Evolutionary conservation across 2,888 invertebrate genomes (phyloP).

Genomic region (Torymus tubicola): DNA sequence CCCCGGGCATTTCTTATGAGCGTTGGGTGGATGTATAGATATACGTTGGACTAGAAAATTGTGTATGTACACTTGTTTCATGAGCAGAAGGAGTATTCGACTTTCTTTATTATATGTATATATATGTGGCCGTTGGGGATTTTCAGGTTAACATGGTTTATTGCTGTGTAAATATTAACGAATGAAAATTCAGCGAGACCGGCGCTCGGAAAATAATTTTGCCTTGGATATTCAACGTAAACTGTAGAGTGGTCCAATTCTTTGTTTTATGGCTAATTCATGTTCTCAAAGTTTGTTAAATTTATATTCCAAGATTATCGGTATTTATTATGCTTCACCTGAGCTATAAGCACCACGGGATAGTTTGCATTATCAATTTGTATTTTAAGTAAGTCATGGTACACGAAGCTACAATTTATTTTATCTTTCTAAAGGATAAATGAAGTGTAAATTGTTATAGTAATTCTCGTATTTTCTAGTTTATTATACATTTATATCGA

Average conservation of each 20-base stretch:
- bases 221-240: not conserved
- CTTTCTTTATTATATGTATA: slow-evolving; percentile 19
- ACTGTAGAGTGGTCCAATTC: not conserved
- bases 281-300: too few species aligned
- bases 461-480: too few species aligned
- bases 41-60: slow-evolving; percentile 23
- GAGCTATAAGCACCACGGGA: too few species aligned
- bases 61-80: not conserved
- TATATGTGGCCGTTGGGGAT: not conserved
- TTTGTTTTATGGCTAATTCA: not conserved
- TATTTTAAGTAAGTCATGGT: too few species aligned
- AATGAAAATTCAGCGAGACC: not conserved
- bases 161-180: slow-evolving; percentile 21
- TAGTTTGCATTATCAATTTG: too few species aligned
- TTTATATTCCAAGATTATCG: too few species aligned
- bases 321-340: too few species aligned
- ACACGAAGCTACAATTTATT: too few species aligned
- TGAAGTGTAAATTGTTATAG: too few species aligned
- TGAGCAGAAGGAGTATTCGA: not conserved
- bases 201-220: not conserved
- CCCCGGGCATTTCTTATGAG: slow-evolving; percentile 23
- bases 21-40: too few species aligned
- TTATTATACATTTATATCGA: too few species aligned
- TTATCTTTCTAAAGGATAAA: too few species aligned
- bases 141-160: slow-evolving; percentile 15